Evolutionary conservation across 2,113 vertebrate species (phyloP).

Genomic region (Chaetorhynchus papuensis): DNA sequence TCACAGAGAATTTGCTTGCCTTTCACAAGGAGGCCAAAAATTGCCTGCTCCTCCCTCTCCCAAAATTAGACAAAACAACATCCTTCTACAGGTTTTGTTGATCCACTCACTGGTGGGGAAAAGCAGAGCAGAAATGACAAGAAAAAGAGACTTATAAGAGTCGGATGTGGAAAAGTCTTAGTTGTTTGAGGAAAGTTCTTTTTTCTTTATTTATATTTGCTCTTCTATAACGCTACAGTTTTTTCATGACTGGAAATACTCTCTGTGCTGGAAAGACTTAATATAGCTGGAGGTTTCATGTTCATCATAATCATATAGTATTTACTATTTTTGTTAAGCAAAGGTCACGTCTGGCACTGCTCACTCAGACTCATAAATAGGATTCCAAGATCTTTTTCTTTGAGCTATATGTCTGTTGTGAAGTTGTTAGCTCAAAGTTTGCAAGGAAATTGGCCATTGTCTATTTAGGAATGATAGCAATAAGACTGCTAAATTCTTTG

Average conservation of each 20-base stretch:
- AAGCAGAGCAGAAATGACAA: not conserved
- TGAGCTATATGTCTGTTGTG: not conserved
- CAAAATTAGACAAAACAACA: not conserved
- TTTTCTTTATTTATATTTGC: not conserved
- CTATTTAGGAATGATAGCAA: not conserved
- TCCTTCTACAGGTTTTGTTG: not conserved
- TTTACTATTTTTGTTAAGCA: not conserved
- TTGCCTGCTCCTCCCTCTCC: not conserved
- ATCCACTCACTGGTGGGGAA: not conserved
- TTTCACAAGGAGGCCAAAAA: not conserved
- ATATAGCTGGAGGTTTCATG: not conserved
- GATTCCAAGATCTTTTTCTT: not conserved
- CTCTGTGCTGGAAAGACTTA: not conserved
- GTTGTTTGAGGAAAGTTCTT: not conserved
- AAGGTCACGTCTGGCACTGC: not conserved
- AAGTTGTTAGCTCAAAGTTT: not conserved
- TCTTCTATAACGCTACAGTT: not conserved
- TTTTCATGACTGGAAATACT: not conserved
- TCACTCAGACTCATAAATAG: not conserved
- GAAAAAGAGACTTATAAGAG: not conserved
- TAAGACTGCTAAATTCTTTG: not conserved
- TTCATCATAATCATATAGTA: not conserved
- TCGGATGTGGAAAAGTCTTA: accelerated
- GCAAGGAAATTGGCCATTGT: not conserved
- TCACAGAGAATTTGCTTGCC: not conserved